Evolutionary conservation across 1,140 invertebrate species (phyloP).

Genomic region (Neomicropteryx cornuta): DNA sequence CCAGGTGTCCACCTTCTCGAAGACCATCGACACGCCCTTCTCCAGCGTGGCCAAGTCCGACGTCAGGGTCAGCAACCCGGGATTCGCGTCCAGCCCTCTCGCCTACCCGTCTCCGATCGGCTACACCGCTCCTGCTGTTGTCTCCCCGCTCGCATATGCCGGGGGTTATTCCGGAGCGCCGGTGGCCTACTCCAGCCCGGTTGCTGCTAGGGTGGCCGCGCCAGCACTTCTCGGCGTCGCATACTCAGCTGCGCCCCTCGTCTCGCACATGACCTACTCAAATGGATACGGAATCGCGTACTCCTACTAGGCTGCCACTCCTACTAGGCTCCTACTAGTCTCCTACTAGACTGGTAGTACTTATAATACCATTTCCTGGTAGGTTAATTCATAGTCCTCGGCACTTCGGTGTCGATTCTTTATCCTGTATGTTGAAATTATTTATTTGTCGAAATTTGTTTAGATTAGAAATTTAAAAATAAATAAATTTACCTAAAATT

Average conservation of each 20-base stretch:
- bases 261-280: constrained; percentile 53
- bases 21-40: constrained; percentile 55
- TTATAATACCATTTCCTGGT: no score
- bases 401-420: no score
- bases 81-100: constrained; percentile 28
- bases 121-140: constrained; percentile 20
- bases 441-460: no score
- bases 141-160: constrained; percentile 26
- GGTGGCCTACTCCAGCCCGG: constrained; percentile 36
- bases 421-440: no score
- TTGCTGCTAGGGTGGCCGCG: constrained; percentile 28
- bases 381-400: no score
- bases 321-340: no score
- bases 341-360: no score
- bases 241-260: constrained; percentile 53
- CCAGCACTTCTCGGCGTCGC: constrained; percentile 39
- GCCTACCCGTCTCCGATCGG: constrained; percentile 14
- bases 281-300: constrained; percentile 47
- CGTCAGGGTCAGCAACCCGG: constrained; percentile 51
- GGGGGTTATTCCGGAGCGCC: constrained; percentile 38
- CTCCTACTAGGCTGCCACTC: constrained; percentile 29
- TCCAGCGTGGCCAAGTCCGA: constrained; percentile 53
- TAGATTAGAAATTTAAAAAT: no score
- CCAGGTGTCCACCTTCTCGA: constrained; percentile 49
- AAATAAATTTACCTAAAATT: no score